A percentile compares a stretch with the other conserved stretches of the same genome.
Evolutionary conservation across 2,888 invertebrate species (phyloP).

Genomic region (Euphydryas editha): DNA sequence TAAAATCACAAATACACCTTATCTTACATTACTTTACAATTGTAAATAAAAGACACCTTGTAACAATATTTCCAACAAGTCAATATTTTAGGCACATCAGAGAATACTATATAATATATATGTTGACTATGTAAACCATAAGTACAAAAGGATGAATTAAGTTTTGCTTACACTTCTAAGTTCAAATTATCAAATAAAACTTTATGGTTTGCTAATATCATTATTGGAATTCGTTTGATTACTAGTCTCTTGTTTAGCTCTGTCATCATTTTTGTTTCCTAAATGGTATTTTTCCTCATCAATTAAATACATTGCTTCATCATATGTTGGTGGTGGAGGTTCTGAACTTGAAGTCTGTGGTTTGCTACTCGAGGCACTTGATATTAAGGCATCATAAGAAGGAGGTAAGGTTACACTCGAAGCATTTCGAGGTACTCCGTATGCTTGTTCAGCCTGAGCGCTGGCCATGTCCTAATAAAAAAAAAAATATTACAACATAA

Average conservation of each 20-base stretch:
- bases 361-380: slow-evolving; percentile 67
- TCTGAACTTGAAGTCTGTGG: slow-evolving; percentile 80
- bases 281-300: slow-evolving; percentile 70
- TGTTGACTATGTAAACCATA: slow-evolving; percentile 68
- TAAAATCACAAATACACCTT: slow-evolving; percentile 37
- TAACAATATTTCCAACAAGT: slow-evolving; percentile 68
- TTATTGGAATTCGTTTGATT: slow-evolving; percentile 56
- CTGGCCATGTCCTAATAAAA: slow-evolving; percentile 82
- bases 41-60: slow-evolving; percentile 45
- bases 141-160: slow-evolving; percentile 79
- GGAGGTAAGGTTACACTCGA: slow-evolving; percentile 85
- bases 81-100: slow-evolving; percentile 77
- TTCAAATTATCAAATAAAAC: slow-evolving; percentile 51
- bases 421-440: slow-evolving; percentile 79
- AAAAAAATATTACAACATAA: slow-evolving; percentile 25
- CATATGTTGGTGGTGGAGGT: slow-evolving; percentile 85
- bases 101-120: slow-evolving; percentile 68
- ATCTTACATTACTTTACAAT: slow-evolving; percentile 37
- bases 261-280: slow-evolving; percentile 58
- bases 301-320: slow-evolving; percentile 85
- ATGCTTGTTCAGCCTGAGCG: slow-evolving; percentile 81
- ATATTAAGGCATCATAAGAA: slow-evolving; percentile 84
- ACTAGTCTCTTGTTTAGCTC: slow-evolving; percentile 71
- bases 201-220: slow-evolving; percentile 72
- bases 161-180: slow-evolving; percentile 66